Evolutionary conservation across 2,797 vertebrate genomes (phyloP).

Genomic region (Microcaecilia unicolor): DNA sequence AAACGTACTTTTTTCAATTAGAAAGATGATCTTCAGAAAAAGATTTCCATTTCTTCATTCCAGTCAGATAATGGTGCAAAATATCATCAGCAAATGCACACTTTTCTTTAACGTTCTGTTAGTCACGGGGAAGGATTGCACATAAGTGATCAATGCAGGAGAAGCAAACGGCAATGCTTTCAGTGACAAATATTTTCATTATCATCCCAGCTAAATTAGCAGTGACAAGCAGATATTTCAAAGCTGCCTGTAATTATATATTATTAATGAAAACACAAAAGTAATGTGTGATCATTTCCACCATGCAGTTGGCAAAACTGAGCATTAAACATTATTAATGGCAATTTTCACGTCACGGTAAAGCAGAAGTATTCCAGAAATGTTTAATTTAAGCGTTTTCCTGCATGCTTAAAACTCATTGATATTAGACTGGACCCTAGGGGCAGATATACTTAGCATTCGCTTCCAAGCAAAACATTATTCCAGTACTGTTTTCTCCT

Average conservation of each 20-base stretch:
- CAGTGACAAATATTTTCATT: background rate
- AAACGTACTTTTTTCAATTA: too few relatives aligned
- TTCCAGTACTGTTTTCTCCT: too few relatives aligned
- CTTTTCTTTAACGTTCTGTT: too few relatives aligned
- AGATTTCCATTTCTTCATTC: too few relatives aligned
- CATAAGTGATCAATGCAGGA: background rate
- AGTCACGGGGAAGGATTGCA: background rate
- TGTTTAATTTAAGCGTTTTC: background rate
- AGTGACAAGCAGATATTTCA: background rate
- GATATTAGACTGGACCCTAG: too few relatives aligned
- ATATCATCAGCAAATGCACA: fast-evolving
- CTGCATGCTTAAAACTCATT: background rate
- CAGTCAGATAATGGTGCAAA: too few relatives aligned
- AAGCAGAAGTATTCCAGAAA: background rate
- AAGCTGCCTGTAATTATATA: background rate
- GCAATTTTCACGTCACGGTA: constrained; percentile 10
- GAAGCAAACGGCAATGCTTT: constrained; percentile 3
- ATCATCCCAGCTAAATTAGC: constrained; percentile 4
- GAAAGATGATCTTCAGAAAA: too few relatives aligned
- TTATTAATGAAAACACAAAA: background rate
- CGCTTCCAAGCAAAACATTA: too few relatives aligned
- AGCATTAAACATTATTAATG: too few relatives aligned
- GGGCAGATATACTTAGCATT: too few relatives aligned
- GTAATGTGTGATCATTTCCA: background rate
- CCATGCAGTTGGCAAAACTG: constrained; percentile 2